Percentiles rank a stretch among this genome's conserved stretches.
phyloP scores from a whole-genome alignment of 1,140 invertebrate genomes.

The Scylla paramamosain region DNA sequence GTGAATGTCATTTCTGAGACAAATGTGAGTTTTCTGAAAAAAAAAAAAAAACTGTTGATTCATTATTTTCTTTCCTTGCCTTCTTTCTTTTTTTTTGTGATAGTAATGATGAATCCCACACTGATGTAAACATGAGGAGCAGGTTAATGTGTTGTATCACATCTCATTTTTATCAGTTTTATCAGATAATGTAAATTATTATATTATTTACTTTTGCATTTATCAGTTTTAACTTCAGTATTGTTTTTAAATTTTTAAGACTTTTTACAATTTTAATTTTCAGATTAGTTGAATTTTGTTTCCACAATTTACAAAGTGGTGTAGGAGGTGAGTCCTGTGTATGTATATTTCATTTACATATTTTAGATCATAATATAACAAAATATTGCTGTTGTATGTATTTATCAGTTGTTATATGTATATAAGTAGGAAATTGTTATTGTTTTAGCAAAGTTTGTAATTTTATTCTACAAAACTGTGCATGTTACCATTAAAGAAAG shows the following conservation, averaged over 20 bases:
- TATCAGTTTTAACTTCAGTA: no score
- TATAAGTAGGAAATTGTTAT: background rate
- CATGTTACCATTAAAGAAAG: background rate
- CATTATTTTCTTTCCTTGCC: background rate
- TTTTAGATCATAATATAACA: background rate
- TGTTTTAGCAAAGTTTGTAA: constrained; percentile 5
- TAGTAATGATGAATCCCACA: background rate
- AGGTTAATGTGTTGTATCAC: background rate
- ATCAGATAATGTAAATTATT: background rate
- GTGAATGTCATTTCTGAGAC: background rate
- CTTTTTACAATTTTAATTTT: background rate
- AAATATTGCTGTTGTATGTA: background rate
- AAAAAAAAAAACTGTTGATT: background rate
- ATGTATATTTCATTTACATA: background rate
- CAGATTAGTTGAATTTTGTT: background rate
- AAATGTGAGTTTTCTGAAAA: background rate
- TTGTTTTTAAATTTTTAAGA: no score
- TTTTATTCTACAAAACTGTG: background rate
- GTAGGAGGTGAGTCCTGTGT: background rate
- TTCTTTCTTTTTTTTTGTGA: background rate
- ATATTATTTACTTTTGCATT: no score
- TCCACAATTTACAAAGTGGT: background rate
- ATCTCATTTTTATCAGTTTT: background rate
- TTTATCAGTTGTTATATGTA: background rate
- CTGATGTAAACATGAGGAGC: no score